Percentiles rank a stretch among this genome's conserved stretches.
These are phyloP conservation scores for Morpho deidamia DNA, from an alignment of 2,888 invertebrate genomes.

Conservation along the genomic window DNA sequence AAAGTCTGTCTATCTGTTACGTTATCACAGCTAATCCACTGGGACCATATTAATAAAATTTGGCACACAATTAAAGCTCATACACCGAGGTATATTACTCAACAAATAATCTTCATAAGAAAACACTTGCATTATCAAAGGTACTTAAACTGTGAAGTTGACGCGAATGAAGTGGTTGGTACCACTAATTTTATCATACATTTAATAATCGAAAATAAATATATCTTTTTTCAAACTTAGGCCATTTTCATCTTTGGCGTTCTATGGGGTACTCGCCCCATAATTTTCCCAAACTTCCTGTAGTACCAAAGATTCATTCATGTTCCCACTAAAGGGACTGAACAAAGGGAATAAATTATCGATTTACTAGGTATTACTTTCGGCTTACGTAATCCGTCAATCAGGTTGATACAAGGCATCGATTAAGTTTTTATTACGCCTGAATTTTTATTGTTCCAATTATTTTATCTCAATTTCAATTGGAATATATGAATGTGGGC, in stretches of 20 bases:
- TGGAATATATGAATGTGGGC: too few relatives aligned
- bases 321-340: slow-evolving; percentile 5
- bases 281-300: slow-evolving; percentile 4
- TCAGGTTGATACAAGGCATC: slow-evolving; percentile 9
- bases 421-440: background rate
- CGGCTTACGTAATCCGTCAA: slow-evolving; percentile 12
- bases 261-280: background rate
- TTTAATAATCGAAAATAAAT: too few relatives aligned
- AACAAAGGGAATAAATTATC: slow-evolving; percentile 10
- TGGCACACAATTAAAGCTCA: too few relatives aligned
- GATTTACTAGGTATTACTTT: slow-evolving; percentile 13
- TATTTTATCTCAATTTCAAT: background rate
- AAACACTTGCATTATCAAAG: too few relatives aligned
- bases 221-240: background rate
- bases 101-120: too few relatives aligned
- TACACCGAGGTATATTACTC: too few relatives aligned
- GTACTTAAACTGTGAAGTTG: too few relatives aligned
- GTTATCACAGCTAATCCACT: too few relatives aligned
- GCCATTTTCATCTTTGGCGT: background rate
- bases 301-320: slow-evolving; percentile 2
- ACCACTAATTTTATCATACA: too few relatives aligned
- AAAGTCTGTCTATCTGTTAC: too few relatives aligned
- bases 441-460: slow-evolving; percentile 1
- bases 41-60: too few relatives aligned
- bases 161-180: too few relatives aligned